A percentile compares a stretch with the other conserved stretches of the same genome.
Conservation (phyloP, 2,113 vertebrate species). For the Lichenostomus cassidix region DNA sequence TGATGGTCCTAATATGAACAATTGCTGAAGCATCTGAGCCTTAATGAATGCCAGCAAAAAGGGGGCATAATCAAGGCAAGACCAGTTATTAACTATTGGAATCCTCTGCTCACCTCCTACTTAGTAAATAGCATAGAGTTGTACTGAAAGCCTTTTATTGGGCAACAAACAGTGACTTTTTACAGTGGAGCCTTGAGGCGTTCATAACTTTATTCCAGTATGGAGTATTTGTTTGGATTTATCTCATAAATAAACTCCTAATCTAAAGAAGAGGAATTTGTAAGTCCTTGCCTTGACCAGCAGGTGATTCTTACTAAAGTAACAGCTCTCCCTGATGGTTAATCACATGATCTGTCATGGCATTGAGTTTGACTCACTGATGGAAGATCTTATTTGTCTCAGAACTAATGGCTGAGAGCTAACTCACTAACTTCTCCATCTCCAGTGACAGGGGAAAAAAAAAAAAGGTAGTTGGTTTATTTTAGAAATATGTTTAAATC, state of each 20-base stretch:
- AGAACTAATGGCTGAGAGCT: conserved; percentile 43
- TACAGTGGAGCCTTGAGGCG: background rate
- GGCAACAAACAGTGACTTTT: background rate
- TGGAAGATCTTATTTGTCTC: conserved; percentile 54
- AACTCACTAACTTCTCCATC: conserved; percentile 32
- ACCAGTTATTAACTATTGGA: background rate
- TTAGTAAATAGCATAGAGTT: background rate
- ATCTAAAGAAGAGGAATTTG: background rate
- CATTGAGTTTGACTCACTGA: conserved; percentile 19
- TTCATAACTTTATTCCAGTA: background rate
- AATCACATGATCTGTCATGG: conserved; percentile 32
- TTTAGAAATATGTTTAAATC: conserved; percentile 59
- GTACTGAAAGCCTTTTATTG: background rate
- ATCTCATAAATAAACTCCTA: background rate
- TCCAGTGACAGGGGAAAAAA: conserved; percentile 64
- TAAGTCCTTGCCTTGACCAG: background rate
- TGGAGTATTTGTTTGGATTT: background rate
- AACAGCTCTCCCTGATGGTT: conserved; percentile 53
- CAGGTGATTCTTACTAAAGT: conserved; percentile 1
- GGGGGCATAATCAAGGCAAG: background rate
- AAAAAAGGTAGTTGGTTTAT: conserved; percentile 60
- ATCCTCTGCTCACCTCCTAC: background rate
- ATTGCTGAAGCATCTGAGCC: background rate
- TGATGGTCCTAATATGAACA: background rate
- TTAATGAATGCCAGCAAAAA: background rate